Base-by-base conservation (phyloP, 2,113 vertebrate species). In the Dasyurus viverrinus region DNA sequence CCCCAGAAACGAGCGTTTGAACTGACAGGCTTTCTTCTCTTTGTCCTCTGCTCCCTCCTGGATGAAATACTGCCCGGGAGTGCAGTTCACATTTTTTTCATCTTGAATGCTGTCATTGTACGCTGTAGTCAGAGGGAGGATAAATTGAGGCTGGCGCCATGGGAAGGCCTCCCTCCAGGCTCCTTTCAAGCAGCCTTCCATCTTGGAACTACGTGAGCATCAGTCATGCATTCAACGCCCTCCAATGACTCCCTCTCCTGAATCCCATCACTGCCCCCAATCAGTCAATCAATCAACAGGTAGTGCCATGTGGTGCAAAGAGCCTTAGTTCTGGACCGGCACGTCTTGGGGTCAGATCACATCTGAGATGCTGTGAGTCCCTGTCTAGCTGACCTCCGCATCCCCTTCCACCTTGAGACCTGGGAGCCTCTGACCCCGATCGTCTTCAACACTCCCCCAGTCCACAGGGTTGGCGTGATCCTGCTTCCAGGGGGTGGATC, bases 71-170 rank as follows among this genome's bases (percentile, higher is more conserved):
- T 97, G 95, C n/a, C 99, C 99, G 0, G 98, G 98, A 42, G 98
- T 2, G 92, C 99, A 99, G 46, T 96, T 97, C 0, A 99, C 98
- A 91, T 99, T 99, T 98, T 99, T 99, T 98, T 98, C 98, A n/a
- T 99, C 99, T 99, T 99, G 99, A 97, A 98, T 93, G 91, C 96
- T 98, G 97, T 99, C 99, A 22, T 99, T 99, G 50, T 99, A 99
- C 91, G 98, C 99, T 99, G 98, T 54, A 97, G 95, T 11, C 42
- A 89, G 52, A 46, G 26, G 24, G 90, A 53, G 2, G 36, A 25
- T 90, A n/a, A 60, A 8, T 42, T 97, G 97, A 98, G 93, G 95
- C 24, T 68, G 76, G 68, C 91, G 8, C 36, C 93, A 55, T 36
- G 25, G 48, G 68, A 96, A 95, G 53, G 16, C 68, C 89, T 84